Evolutionary conservation across 2,888 invertebrate species (phyloP).

Genomic region (Tubiluchus corallicola): DNA sequence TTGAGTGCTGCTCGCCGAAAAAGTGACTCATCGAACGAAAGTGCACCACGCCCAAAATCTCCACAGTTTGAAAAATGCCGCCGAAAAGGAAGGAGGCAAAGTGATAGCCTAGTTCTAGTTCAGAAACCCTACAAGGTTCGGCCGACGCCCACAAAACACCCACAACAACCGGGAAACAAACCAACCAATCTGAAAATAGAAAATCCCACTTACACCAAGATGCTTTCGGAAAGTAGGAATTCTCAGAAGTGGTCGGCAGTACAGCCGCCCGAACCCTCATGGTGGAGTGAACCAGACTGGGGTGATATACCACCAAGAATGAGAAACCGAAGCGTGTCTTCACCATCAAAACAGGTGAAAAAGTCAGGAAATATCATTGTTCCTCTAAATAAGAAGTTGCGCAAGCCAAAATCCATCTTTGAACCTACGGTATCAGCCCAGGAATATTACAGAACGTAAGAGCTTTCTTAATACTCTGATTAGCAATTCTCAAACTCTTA

Average conservation of each 20-base stretch:
- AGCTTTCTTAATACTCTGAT: too few species aligned
- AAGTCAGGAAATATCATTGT: neutral
- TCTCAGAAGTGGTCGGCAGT: neutral
- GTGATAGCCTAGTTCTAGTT: neutral
- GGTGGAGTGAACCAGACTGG: slow-evolving; percentile 1
- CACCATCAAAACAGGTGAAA: too few species aligned
- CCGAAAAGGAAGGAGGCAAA: neutral
- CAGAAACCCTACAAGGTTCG: too few species aligned
- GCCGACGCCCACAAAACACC: neutral
- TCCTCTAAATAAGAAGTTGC: neutral
- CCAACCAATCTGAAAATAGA: too few species aligned
- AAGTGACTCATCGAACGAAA: neutral
- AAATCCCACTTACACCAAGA: neutral
- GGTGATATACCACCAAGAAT: neutral
- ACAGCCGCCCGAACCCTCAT: neutral
- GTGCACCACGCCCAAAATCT: neutral
- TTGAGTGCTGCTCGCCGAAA: too few species aligned
- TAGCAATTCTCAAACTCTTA: too few species aligned
- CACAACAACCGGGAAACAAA: neutral
- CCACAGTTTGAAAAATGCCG: neutral
- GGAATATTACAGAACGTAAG: neutral
- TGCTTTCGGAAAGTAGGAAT: neutral
- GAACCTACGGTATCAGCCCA: neutral
- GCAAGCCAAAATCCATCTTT: neutral
- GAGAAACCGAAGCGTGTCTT: too few species aligned